Base-by-base conservation (phyloP, 1,140 invertebrate species). In the Amphibalanus amphitrite region DNA sequence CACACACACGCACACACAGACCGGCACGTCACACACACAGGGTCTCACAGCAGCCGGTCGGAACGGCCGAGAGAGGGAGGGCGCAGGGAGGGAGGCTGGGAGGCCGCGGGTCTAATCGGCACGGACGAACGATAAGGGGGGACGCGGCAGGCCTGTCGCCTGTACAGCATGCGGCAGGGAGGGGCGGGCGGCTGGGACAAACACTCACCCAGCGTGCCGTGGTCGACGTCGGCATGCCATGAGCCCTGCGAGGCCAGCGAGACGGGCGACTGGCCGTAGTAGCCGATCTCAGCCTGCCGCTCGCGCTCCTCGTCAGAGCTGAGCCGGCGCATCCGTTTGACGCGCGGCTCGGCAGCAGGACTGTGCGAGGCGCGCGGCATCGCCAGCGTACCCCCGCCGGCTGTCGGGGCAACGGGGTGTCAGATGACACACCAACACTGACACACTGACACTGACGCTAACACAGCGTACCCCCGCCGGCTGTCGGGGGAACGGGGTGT, bases 211-310 rank as follows among this genome's bases (percentile, higher is more conserved):
- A 73, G 77, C 79, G 75, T 75, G 82, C 82, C 82, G 76, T 84
- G 83, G 72, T 84, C 83, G 71, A 84, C 81, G 73, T 86, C 85
- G 67, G 83, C 82, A 74, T 85, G 84, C 85, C 85, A 86, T 72
- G 81, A 81, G 33, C 81, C 76, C 76, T 84, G 83, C 75, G 81
- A 83, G 70, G 82, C 82, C 47, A 85, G 77, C 30, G 82, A 83
- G 26, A 83, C 83, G 23, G 84, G 83, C 74, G 83, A 83, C 75
- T 86, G 84, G n/a, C 82, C 83, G 76, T 86, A 86, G 78, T 85
- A 86, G n/a, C 79, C 78, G 65, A 82, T 78, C 68, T 83, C 80
- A 71, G 79, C 78, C 76, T 82, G 79, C 77, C 79, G 29, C 0
- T 72, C 69, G 40, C 72, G 71, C 71, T 75, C 72, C 76, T 74